Evolutionary conservation across 2,888 invertebrate genomes (phyloP).

Genomic region (Charanyca ferruginea): DNA sequence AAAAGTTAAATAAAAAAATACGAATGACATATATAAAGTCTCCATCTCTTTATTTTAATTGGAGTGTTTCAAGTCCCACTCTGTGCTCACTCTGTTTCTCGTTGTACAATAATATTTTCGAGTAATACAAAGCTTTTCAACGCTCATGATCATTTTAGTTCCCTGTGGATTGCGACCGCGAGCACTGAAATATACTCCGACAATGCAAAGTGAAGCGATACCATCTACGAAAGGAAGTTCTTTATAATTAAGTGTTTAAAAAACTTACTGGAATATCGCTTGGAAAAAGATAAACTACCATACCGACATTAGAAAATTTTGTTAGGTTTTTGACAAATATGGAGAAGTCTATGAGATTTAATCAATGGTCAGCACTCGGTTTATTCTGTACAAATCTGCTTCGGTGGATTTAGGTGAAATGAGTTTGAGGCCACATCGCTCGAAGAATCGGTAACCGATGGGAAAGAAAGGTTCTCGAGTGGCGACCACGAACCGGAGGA

Average conservation of each 20-base stretch:
- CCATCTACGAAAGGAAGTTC: constrained; percentile 29
- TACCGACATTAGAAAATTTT: too few relatives aligned
- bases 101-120: background rate
- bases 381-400: too few relatives aligned
- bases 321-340: background rate
- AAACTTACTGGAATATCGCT: constrained; percentile 18
- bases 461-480: too few relatives aligned
- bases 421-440: too few relatives aligned
- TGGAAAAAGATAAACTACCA: background rate
- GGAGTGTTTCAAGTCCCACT: background rate
- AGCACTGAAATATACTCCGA: constrained; percentile 35
- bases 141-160: constrained; percentile 11
- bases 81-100: constrained; percentile 13
- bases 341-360: background rate
- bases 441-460: too few relatives aligned
- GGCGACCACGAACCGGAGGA: too few relatives aligned
- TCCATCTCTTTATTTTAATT: constrained; percentile 6
- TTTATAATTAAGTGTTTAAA: constrained; percentile 43
- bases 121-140: constrained; percentile 32
- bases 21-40: too few relatives aligned
- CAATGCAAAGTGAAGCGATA: constrained; percentile 51
- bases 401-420: too few relatives aligned
- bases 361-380: too few relatives aligned
- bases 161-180: constrained; percentile 10
- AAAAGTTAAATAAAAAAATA: background rate